These are phyloP conservation scores for Porites rus DNA, from an alignment of 92 coral and sea anemone species.

Conservation along the genomic window DNA sequence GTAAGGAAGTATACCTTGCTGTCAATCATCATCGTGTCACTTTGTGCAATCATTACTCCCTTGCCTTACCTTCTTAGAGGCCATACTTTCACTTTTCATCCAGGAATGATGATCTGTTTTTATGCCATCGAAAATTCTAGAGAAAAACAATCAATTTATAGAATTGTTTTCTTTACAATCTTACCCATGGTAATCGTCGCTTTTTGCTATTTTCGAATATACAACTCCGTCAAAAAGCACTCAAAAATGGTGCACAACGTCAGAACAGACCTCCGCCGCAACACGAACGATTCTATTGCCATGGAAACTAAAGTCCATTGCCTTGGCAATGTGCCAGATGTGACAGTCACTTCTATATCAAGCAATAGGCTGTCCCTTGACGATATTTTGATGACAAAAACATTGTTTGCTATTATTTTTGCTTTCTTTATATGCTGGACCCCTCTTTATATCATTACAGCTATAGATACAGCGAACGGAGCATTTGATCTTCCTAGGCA, in stretches of 20 bases:
- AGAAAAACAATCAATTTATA: conserved; percentile 20
- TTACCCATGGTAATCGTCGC: conserved; percentile 18
- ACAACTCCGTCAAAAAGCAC: conserved; percentile 1
- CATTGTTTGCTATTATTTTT: conserved; percentile 23
- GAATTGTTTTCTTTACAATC: conserved; percentile 25
- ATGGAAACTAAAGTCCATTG: background rate
- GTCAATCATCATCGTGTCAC: conserved; percentile 2
- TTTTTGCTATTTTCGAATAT: conserved; percentile 16
- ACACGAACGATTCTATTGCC: background rate
- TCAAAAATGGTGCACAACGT: background rate
- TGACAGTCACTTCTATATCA: background rate
- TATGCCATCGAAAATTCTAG: conserved; percentile 26
- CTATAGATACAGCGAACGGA: conserved; percentile 16
- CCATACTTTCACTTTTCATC: conserved; percentile 23
- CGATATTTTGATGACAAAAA: conserved; percentile 29
- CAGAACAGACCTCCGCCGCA: background rate
- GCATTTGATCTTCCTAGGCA: conserved; percentile 10
- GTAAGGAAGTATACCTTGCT: conserved; percentile 16
- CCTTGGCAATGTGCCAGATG: background rate
- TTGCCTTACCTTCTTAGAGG: conserved; percentile 20
- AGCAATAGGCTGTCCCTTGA: background rate
- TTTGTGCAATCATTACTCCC: background rate
- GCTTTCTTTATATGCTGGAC: conserved; percentile 39
- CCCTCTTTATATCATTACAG: conserved; percentile 14
- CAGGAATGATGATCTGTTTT: conserved; percentile 37